Conservation (phyloP, 2,888 invertebrate species). For the Tetranychus piercei region DNA sequence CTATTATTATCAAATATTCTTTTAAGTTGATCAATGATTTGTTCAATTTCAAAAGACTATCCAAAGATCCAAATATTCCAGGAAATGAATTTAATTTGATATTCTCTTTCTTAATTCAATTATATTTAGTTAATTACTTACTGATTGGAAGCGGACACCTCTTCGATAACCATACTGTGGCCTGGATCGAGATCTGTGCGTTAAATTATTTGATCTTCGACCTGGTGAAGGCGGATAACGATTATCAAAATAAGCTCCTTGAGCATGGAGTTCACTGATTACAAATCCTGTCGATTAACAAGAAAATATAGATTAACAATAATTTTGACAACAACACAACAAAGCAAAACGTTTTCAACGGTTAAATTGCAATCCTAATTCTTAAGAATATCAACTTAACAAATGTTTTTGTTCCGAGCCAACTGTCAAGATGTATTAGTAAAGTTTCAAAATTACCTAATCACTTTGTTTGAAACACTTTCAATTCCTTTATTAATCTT, state of each 20-base stretch:
- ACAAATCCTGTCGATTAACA: neutral
- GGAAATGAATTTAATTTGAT: neutral
- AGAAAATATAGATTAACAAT: neutral
- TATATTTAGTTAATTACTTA: neutral
- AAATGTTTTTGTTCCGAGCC: no score
- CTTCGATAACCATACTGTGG: neutral
- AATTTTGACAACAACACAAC: neutral
- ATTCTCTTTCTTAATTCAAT: neutral
- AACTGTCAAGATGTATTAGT: no score
- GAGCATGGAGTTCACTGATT: neutral
- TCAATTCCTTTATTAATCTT: no score
- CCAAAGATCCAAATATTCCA: no score
- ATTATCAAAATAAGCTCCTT: conserved; percentile 8
- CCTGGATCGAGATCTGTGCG: neutral
- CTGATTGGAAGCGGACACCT: neutral
- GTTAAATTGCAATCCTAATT: no score
- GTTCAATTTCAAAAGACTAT: no score
- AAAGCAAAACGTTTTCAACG: neutral
- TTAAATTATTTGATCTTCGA: neutral
- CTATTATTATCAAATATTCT: no score
- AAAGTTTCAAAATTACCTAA: no score
- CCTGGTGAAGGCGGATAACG: conserved; percentile 11
- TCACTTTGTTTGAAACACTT: no score
- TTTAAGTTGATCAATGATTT: no score
- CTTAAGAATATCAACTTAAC: no score